Percentiles rank a stretch among this genome's conserved stretches.
phyloP scores from a whole-genome alignment of 2,888 invertebrate species.

The Ennomos fuscantarius region DNA sequence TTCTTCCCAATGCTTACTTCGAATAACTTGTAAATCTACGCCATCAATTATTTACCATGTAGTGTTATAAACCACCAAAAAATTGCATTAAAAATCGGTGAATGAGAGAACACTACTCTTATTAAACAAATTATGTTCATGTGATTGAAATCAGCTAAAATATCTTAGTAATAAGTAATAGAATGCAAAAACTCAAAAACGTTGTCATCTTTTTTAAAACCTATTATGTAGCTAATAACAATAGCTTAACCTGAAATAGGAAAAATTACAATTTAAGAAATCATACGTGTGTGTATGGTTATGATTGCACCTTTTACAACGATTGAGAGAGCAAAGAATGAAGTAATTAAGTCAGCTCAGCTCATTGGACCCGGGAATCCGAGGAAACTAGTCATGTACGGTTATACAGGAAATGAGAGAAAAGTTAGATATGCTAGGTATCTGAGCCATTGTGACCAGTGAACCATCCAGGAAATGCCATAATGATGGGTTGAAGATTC shows the following conservation, averaged over 20 bases:
- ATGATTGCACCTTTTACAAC: conserved; percentile 25
- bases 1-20: conserved; percentile 15
- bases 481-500: conserved; percentile 27
- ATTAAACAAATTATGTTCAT: no score
- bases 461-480: conserved; percentile 31
- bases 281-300: conserved; percentile 3
- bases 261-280: conserved; percentile 5
- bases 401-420: conserved; percentile 35
- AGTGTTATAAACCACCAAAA: no score
- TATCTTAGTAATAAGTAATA: no score
- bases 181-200: no score
- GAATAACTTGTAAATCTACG: conserved; percentile 7
- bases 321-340: conserved; percentile 31
- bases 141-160: no score
- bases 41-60: not conserved
- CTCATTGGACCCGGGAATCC: conserved; percentile 27
- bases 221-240: no score
- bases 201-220: no score
- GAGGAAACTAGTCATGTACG: conserved; percentile 29
- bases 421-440: conserved; percentile 34
- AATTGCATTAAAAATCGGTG: no score
- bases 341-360: conserved; percentile 33
- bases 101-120: no score
- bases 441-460: conserved; percentile 36
- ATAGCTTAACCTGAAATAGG: not conserved